A percentile compares a stretch with the other conserved stretches of the same genome.
Evolutionary conservation across 2,113 vertebrate species (phyloP).

Genomic region (Cacatua alba): DNA sequence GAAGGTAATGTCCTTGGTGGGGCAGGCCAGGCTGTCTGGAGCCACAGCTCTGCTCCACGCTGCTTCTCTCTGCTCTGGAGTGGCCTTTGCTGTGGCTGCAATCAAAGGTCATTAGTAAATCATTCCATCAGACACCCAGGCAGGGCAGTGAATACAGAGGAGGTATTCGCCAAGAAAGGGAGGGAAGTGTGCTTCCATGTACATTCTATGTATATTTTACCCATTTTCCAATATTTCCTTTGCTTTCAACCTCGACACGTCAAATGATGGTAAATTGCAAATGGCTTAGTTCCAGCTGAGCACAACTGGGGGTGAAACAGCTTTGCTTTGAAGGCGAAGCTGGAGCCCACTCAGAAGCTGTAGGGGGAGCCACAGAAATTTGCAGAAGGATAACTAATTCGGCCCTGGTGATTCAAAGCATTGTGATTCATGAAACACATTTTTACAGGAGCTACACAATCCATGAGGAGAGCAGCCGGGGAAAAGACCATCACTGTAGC

Average conservation of each 20-base stretch:
- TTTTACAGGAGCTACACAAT: background rate
- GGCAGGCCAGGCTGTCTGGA: background rate
- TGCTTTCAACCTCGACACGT: slow-evolving; percentile 11
- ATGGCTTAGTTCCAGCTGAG: slow-evolving; percentile 35
- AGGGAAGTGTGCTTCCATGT: background rate
- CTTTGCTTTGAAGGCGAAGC: slow-evolving; percentile 43
- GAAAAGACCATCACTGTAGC: background rate
- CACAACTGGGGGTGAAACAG: slow-evolving; percentile 16
- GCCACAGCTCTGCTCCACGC: background rate
- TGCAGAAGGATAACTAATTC: background rate
- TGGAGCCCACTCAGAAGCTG: slow-evolving; percentile 11
- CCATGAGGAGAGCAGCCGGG: background rate
- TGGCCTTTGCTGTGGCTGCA: background rate
- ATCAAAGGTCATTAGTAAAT: background rate
- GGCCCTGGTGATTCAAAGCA: slow-evolving; percentile 21
- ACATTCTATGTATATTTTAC: background rate
- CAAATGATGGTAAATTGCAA: slow-evolving; percentile 36
- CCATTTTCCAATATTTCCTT: slow-evolving; percentile 8
- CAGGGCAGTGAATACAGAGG: background rate
- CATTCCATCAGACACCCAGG: background rate
- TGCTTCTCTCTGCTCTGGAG: background rate
- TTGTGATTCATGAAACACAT: background rate
- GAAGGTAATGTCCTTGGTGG: background rate
- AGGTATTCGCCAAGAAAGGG: background rate
- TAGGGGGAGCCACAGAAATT: background rate